Base-by-base conservation (phyloP, 53 echinoderm and acorn worm genomes). In the Zoroaster sp. region DNA sequence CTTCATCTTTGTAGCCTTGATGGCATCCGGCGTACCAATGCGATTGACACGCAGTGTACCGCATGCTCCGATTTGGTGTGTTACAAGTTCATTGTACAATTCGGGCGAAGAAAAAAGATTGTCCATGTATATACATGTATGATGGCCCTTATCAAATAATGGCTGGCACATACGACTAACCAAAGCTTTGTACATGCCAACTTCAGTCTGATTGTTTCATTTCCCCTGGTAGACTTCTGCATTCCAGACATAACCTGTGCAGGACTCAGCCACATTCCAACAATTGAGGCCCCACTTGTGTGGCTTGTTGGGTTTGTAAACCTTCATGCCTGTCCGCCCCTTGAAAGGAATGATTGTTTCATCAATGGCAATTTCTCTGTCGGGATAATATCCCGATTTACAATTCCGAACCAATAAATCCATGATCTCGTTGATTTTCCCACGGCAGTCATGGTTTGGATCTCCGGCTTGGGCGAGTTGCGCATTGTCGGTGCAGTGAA, bases 221-320 rank as follows among this genome's bases (percentile, higher is more conserved):
- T 63, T 67, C 1, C 47, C 83, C 17, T 65, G 37, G 14, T 85
- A 44, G 11, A 87, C 20, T 40, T 71, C 47, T 37, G 43, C 36
- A 73, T 87, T 87, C 11, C 47, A 71, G 2, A 73, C 53, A 46
- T 85, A 38, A n/a, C 73, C 85, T n/a, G 42, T 41, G 36, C 18
- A 40, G n/a, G 71, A 21, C 14, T 73, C 33, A 3, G 71, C 71
- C 3, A 43, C 5, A 13, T 47, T 87, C 86, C 87, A 73, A 13
- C 34, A 71, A 25, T 71, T 70, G 35, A 41, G 30, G 10, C 87
- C 87, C 73, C 73, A 71, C 35, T 87, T 87, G 73, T 87, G 87
- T 14, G 72, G 87, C 35, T 87, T 87, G 69, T 87, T 70, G 3
- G 73, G 87, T 20, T 87, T 71, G 72, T 87, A 87, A 5, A 47